Conservation (phyloP, 2,888 invertebrate species). For the Andrena flavipes region DNA sequence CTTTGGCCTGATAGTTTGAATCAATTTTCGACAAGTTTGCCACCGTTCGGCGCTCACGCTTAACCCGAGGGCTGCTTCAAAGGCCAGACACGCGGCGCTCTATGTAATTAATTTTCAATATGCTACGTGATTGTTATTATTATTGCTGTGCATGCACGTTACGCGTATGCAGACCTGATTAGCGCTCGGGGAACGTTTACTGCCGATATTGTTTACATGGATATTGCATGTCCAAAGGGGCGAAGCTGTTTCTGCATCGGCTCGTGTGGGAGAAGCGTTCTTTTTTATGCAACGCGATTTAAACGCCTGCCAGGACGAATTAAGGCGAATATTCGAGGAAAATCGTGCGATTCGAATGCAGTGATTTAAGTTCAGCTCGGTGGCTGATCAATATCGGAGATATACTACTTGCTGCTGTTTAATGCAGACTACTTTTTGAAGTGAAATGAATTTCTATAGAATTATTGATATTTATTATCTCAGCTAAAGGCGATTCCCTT, state of each 20-base stretch:
- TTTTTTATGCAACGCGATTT: too few relatives aligned
- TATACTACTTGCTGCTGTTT: too few relatives aligned
- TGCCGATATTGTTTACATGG: not conserved
- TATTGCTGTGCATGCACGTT: slow-evolving; percentile 14
- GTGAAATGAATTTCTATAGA: too few relatives aligned
- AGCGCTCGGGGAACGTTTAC: not conserved
- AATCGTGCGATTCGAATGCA: too few relatives aligned
- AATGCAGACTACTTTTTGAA: too few relatives aligned
- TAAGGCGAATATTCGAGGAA: too few relatives aligned
- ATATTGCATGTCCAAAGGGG: not conserved
- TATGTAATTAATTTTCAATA: slow-evolving; percentile 49
- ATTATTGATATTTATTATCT: too few relatives aligned
- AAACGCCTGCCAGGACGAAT: too few relatives aligned
- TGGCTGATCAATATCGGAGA: too few relatives aligned
- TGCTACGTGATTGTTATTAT: slow-evolving; percentile 43
- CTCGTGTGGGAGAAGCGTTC: not conserved
- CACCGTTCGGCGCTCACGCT: slow-evolving; percentile 42
- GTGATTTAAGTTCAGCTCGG: too few relatives aligned
- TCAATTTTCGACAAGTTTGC: slow-evolving; percentile 50
- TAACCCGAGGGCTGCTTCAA: slow-evolving; percentile 35
- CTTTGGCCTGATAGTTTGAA: slow-evolving; percentile 48
- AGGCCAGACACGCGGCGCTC: slow-evolving; percentile 24
- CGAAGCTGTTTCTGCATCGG: not conserved
- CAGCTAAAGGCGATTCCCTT: too few relatives aligned
- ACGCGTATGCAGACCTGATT: not conserved